phyloP scores from a whole-genome alignment of 2,113 vertebrate species.

The Tetraodon nigroviridis region DNA sequence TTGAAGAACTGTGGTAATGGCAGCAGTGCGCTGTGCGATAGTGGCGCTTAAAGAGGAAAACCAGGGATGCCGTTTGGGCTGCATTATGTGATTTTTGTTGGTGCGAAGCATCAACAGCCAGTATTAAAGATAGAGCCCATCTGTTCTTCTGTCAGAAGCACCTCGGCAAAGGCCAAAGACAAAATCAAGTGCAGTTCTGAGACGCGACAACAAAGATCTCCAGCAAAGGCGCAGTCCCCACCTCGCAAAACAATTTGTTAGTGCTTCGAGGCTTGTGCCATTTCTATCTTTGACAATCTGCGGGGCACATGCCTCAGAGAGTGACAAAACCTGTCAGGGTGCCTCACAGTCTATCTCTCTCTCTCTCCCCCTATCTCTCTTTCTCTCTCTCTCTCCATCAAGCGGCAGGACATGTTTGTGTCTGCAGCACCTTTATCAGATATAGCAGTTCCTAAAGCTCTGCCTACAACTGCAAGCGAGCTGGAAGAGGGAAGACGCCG shows the following conservation, averaged over 20 bases:
- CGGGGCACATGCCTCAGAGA: constrained; percentile 59
- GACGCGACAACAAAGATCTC: constrained; percentile 32
- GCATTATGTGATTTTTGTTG: no score
- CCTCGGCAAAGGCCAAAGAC: constrained; percentile 14
- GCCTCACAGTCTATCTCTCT: constrained; percentile 58
- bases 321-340: constrained; percentile 71
- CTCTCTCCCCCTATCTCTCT: no score
- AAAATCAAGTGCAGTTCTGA: constrained; percentile 4
- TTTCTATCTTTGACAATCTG: constrained; percentile 71
- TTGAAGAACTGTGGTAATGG: no score
- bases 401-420: constrained; percentile 61
- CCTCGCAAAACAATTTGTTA: constrained; percentile 60
- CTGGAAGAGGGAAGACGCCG: constrained; percentile 49
- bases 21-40: no score
- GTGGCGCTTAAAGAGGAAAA: no score
- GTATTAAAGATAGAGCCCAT: no score
- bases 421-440: constrained; percentile 68
- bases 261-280: constrained; percentile 57
- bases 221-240: constrained; percentile 24
- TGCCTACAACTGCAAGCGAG: constrained; percentile 52
- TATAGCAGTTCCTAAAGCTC: constrained; percentile 68
- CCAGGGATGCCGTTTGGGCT: no score
- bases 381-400: constrained; percentile 46
- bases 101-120: no score
- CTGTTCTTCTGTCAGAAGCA: no score